Percentiles rank a stretch among this genome's conserved stretches.
Evolutionary conservation across 2,113 vertebrate species (phyloP).

Genomic region (Cygnus atratus): DNA sequence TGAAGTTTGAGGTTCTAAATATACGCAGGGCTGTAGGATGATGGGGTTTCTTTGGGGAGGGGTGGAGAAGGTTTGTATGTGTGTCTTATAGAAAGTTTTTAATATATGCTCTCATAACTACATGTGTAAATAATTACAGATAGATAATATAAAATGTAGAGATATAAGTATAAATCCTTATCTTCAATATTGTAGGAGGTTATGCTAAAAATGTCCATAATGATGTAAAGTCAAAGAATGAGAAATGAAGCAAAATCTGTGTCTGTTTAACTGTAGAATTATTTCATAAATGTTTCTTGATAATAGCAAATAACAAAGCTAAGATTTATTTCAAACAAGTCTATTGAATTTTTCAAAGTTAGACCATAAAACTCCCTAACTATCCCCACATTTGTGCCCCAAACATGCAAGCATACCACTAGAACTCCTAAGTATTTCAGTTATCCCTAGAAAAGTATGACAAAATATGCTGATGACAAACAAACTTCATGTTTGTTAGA

Average conservation of each 20-base stretch:
- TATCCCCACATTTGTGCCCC: neutral
- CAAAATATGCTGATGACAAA: neutral
- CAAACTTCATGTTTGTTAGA: neutral
- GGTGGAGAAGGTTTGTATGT: neutral
- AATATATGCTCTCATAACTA: neutral
- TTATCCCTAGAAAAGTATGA: neutral
- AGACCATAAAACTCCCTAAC: neutral
- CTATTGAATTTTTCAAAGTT: neutral
- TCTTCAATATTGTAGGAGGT: neutral
- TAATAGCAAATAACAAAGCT: neutral
- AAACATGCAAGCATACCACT: neutral
- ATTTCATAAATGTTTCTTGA: neutral
- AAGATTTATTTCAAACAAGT: neutral
- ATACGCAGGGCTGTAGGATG: neutral
- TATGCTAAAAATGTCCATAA: neutral
- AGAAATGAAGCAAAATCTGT: neutral
- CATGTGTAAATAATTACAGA: neutral
- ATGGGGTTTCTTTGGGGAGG: neutral
- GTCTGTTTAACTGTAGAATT: neutral
- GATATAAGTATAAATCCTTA: neutral
- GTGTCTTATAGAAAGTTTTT: neutral
- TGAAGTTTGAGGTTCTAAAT: fast-evolving
- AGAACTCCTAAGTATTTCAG: neutral
- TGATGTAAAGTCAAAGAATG: neutral
- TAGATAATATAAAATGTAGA: neutral